Evolutionary conservation across 2,797 vertebrate genomes (phyloP).

Genomic region (Tachyglossus aculeatus): DNA sequence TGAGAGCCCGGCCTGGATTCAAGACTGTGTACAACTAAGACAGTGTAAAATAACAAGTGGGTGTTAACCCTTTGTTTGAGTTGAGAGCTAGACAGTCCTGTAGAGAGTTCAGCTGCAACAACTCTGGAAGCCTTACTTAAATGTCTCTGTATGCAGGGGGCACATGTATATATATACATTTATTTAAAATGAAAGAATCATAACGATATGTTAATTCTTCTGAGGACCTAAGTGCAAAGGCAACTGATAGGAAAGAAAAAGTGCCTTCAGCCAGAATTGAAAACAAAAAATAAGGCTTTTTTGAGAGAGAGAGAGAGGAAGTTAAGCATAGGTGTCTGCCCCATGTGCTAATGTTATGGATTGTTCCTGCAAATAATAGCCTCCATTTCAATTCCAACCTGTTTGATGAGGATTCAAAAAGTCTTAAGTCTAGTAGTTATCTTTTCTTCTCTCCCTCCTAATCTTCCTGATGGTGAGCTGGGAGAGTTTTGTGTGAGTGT

Average conservation of each 20-base stretch:
- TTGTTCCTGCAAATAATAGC: constrained; percentile 49
- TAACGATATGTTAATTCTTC: constrained; percentile 58
- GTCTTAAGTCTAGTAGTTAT: constrained; percentile 59
- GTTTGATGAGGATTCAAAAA: constrained; percentile 64
- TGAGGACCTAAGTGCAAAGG: constrained; percentile 43
- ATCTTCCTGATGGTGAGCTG: constrained; percentile 47
- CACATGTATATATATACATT: constrained; percentile 12
- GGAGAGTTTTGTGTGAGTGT: constrained; percentile 46
- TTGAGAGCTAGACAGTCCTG: background rate
- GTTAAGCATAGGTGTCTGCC: constrained; percentile 26
- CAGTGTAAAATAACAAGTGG: background rate
- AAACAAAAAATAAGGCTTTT: constrained; percentile 40
- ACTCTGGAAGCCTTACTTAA: background rate
- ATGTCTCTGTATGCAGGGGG: constrained; percentile 18
- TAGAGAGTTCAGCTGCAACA: background rate
- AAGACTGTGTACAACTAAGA: constrained; percentile 6
- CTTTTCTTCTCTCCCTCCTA: constrained; percentile 52
- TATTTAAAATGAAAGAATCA: constrained; percentile 36
- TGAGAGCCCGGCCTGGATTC: too few relatives aligned
- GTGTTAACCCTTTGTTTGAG: background rate
- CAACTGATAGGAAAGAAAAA: constrained; percentile 32
- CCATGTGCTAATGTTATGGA: constrained; percentile 55
- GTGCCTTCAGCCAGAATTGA: constrained; percentile 45
- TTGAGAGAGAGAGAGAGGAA: constrained; percentile 45
- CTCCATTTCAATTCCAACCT: constrained; percentile 52